These are phyloP conservation scores for Trissonchulus sp. DNA, from an alignment of 2,888 invertebrate genomes.

Conservation along the genomic window DNA sequence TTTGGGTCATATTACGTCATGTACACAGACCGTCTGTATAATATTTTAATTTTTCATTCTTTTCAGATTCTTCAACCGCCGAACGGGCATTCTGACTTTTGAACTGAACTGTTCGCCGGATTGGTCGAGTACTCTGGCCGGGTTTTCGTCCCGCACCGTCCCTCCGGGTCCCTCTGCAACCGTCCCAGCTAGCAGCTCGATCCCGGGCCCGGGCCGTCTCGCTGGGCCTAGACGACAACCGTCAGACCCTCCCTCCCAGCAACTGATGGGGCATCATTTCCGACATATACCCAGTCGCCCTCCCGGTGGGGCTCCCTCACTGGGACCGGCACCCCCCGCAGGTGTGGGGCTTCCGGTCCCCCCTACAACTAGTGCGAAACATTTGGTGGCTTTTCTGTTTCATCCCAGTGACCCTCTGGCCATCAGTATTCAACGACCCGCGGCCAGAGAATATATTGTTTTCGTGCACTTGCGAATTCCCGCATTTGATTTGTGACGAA, in stretches of 20 bases:
- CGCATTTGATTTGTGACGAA: not conserved
- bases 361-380: slow-evolving; percentile 37
- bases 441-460: slow-evolving; percentile 80
- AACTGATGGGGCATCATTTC: no score
- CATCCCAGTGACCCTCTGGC: slow-evolving; percentile 94
- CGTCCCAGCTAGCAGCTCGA: no score
- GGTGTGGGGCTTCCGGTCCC: not conserved
- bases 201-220: slow-evolving; percentile 52
- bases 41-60: slow-evolving; percentile 29
- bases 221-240: no score
- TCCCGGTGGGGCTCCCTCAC: not conserved
- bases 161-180: no score
- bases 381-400: slow-evolving; percentile 87
- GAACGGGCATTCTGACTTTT: slow-evolving; percentile 70
- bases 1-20: no score
- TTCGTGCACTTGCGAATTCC: slow-evolving; percentile 71
- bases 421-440: slow-evolving; percentile 82
- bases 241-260: no score
- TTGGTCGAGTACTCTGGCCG: not conserved
- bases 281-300: no score
- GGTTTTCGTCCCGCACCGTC: not conserved
- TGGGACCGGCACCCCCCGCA: not conserved
- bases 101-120: slow-evolving; percentile 62
- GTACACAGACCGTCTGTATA: no score
- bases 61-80: slow-evolving; percentile 74